Percentiles rank a stretch among this genome's conserved stretches.
These are phyloP conservation scores for Malurus alboscapulatus DNA, from an alignment of 2,113 vertebrate genomes.

Conservation along the genomic window DNA sequence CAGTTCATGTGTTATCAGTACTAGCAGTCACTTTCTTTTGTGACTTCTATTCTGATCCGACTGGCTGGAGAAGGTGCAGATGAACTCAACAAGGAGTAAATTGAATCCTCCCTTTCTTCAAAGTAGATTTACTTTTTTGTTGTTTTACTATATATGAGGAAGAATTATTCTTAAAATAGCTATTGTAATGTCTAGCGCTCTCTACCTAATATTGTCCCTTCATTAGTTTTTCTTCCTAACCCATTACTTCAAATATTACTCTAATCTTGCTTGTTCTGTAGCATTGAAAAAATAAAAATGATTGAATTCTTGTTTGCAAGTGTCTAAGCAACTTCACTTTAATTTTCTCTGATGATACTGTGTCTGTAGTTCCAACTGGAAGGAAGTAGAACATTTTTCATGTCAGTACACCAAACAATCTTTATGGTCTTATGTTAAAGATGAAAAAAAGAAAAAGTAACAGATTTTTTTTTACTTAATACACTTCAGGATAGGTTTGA, in stretches of 20 bases:
- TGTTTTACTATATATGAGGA: neutral
- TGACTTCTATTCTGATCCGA: neutral
- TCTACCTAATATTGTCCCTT: neutral
- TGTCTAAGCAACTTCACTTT: neutral
- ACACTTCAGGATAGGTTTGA: neutral
- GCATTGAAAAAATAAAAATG: neutral
- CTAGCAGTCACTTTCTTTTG: neutral
- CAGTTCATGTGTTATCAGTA: neutral
- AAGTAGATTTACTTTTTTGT: neutral
- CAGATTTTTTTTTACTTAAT: neutral
- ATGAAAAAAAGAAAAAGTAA: neutral
- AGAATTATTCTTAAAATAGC: neutral
- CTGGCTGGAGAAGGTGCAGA: neutral
- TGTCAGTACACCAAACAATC: neutral
- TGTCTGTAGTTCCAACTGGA: neutral
- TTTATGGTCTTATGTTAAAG: neutral
- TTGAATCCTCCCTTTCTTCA: neutral
- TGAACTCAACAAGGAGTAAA: neutral
- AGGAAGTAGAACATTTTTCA: neutral
- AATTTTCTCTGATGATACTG: neutral
- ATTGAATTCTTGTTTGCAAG: neutral
- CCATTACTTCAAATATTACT: neutral
- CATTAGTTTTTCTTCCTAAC: neutral
- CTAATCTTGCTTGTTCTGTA: neutral
- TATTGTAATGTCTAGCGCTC: neutral